These are phyloP conservation scores for Phaonia tiefii DNA, from an alignment of 2,888 invertebrate genomes.

Conservation along the genomic window DNA sequence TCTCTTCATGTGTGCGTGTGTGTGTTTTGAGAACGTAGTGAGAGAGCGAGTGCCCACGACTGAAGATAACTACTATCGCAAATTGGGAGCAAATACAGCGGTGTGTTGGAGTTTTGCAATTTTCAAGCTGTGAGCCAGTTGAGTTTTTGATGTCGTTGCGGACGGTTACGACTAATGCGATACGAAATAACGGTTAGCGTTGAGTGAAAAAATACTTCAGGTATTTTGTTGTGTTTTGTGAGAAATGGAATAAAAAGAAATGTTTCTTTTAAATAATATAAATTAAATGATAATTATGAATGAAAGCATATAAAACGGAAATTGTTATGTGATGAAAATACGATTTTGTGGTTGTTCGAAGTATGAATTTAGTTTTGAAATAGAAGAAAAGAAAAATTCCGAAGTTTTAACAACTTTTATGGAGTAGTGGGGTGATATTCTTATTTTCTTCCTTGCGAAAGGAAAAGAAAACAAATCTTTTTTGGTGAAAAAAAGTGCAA, in stretches of 20 bases:
- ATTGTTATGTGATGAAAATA: conserved; percentile 46
- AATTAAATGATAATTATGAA: conserved; percentile 17
- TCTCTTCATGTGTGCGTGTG: background rate
- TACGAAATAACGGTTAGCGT: conserved; percentile 42
- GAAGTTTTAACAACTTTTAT: conserved; percentile 37
- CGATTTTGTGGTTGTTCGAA: background rate
- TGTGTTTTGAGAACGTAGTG: background rate
- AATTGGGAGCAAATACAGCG: conserved; percentile 65
- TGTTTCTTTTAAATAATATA: background rate
- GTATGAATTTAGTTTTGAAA: conserved; percentile 11
- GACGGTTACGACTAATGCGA: conserved; percentile 40
- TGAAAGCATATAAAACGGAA: conserved; percentile 24
- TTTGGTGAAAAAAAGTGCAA: conserved; percentile 61
- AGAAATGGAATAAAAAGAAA: conserved; percentile 4
- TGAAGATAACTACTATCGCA: background rate
- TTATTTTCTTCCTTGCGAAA: conserved; percentile 41
- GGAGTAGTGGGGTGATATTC: conserved; percentile 45
- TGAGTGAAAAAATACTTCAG: conserved; percentile 4
- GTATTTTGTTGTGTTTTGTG: conserved; percentile 12
- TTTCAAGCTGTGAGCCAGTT: conserved; percentile 42
- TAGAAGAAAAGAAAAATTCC: conserved; percentile 2
- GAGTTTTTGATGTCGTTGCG: conserved; percentile 65
- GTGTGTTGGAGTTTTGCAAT: conserved; percentile 57
- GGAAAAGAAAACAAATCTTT: conserved; percentile 63
- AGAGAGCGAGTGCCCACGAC: background rate